Evolutionary conservation across 2,888 invertebrate genomes (phyloP), one percentile per base, ranked within the genome.

Genomic region (Lepas anatifera): DNA sequence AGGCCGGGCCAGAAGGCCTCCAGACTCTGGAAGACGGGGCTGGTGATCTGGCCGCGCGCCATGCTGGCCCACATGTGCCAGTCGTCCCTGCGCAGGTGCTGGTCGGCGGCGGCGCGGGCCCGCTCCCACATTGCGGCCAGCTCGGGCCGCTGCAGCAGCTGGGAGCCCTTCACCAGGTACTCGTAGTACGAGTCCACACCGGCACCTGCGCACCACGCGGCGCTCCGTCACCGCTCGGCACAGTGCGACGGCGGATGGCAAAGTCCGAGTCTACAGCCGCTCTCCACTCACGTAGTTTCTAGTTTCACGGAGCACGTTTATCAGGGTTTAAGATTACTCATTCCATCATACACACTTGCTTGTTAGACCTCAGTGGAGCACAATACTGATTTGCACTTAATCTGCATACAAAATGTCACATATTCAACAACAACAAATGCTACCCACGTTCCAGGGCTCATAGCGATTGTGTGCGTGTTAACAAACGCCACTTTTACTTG

Each of bases 41-140:
- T 81, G 0, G 97, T 95, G 10, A 98, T 91, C 78, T 93, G 91
- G 0, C 94, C 98, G 77, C 95, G 92, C 66, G 89, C 86, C 98
- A 99, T 99, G n/a, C 95, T 92, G 0, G 95, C 98, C 98, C 98
- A 99, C 76, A 98, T 87, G 79, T 96, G 95, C 98, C 99, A 99
- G 79, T 99, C 97, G 76, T 95, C 96, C 76, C 90, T 88, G 77
- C 92, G 89, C 76, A 98, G 82, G 77, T 92, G 89, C 76, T 89
- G 89, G 77, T 93, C 92, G 58, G 93, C 90, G 0, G 89, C 85
- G 67, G 82, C 81, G 68, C 88, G 85, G 0, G 88, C 88, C 76
- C 90, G 90, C 71, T 88, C 84, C 78, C 98, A 99, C 86, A 95
- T 92, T 68, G 90, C 87, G 84, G 97, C 87, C 37, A 99, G 81